Evolutionary conservation across 2,888 invertebrate genomes (phyloP), one percentile per base, ranked within the genome.

Genomic region (Mythimna lalbum): DNA sequence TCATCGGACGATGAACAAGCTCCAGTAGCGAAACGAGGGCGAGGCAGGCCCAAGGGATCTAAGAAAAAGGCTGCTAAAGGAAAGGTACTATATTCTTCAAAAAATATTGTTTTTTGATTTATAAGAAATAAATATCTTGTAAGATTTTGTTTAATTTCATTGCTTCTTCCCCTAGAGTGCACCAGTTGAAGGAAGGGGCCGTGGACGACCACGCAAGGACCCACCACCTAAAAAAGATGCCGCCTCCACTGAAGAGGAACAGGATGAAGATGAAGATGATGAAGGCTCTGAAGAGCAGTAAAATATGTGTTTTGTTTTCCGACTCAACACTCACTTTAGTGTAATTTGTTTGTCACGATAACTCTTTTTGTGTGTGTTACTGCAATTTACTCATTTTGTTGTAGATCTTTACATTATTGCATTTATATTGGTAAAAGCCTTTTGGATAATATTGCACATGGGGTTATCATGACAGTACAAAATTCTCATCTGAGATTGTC

Each of bases 11-110:
- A 96, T 88, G 96, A 96, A 84, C 96, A 95, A 76, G 95, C 96
- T 76, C 96, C 96, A 67, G 93, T 93, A 88, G 96, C 94, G 61
- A 96, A 96, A 92, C 91, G 96, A 88, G 96, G 96, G 31, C 90
- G 96, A 87, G 96, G 96, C 81, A 93, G 96, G 81, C 96, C 96
- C 33, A 96, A 96, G 85, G 96, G 96, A 50, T 93, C 96, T 33
- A 96, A 96, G 90, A 96, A 96, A 90, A 96, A 95, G 90, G 92
- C 92, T 80, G 94, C 92, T 73, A 96, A 95, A 84, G 92, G 91
- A 81, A 96, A 96, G 93, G 96, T 96, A 88, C 5, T 12, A 14
- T 43, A 50, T 31, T 57, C 6, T 19, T 53, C 7, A 0, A 36
- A 17, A n/a, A 27, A n/a, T 12, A 23, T 9, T 2, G 5, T 27